phyloP scores from a whole-genome alignment of 2,113 vertebrate genomes.

The Pyrgilauda ruficollis region DNA sequence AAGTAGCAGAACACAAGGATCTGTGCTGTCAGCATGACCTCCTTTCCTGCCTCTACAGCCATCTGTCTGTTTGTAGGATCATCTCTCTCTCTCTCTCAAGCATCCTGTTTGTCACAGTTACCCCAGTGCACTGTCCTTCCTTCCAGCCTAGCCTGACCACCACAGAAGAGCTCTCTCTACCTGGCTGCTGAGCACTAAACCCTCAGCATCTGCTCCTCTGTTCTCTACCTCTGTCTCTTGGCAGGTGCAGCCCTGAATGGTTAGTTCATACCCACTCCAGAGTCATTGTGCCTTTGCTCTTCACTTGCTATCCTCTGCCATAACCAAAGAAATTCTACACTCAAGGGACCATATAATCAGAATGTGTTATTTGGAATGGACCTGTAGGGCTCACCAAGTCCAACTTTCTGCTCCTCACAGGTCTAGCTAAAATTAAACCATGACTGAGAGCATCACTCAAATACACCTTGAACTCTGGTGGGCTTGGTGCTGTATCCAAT shows the following conservation, averaged over 20 bases:
- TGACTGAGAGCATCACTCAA: neutral
- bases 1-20: neutral
- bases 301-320: neutral
- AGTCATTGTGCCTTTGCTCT: neutral
- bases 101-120: neutral
- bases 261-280: neutral
- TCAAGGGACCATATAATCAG: neutral
- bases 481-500: neutral
- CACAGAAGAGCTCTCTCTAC: neutral
- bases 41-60: neutral
- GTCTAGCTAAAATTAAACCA: neutral
- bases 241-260: neutral
- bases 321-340: neutral
- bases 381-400: neutral
- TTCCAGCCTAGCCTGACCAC: neutral
- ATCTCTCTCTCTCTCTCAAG: neutral
- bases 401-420: neutral
- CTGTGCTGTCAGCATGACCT: neutral
- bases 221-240: neutral
- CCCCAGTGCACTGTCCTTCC: neutral
- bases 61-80: neutral
- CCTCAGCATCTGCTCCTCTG: neutral
- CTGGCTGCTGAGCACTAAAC: neutral
- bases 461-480: neutral
- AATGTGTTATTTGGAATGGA: neutral